Evolutionary conservation across 2,797 vertebrate species (phyloP).

Genomic region (Macrochelys suwanniensis): DNA sequence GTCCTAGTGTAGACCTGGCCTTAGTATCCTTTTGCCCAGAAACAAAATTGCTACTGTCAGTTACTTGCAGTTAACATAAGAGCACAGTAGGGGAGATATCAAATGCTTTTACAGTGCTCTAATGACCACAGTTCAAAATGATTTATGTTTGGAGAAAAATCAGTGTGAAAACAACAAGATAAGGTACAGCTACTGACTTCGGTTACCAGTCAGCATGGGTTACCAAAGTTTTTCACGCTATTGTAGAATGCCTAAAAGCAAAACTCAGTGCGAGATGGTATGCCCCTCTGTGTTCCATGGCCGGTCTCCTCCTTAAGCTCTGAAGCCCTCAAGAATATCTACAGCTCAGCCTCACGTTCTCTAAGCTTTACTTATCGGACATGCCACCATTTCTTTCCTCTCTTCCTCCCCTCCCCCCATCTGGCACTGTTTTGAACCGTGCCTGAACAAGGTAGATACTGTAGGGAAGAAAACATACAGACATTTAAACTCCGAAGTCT

Average conservation of each 20-base stretch:
- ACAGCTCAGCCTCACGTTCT: not conserved
- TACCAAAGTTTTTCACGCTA: not conserved
- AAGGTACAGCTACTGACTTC: not conserved
- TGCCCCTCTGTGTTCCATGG: fast-evolving
- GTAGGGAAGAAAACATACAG: not conserved
- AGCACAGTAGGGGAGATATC: conserved; percentile 49
- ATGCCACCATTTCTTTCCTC: fast-evolving
- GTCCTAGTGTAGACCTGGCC: too few relatives aligned
- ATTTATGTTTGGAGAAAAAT: not conserved
- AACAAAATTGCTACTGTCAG: conserved; percentile 62
- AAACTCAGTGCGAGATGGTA: not conserved
- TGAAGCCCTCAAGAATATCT: not conserved
- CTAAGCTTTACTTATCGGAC: not conserved
- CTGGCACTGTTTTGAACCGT: not conserved
- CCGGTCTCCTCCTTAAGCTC: fast-evolving
- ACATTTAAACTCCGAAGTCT: not conserved
- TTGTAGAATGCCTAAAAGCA: not conserved
- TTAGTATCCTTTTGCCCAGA: conserved; percentile 47
- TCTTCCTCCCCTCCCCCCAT: not conserved
- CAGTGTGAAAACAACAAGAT: not conserved
- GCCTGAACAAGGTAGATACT: fast-evolving
- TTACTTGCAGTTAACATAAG: conserved; percentile 61
- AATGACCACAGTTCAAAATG: conserved; percentile 51
- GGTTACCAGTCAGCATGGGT: not conserved
- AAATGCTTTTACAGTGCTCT: conserved; percentile 57